These are phyloP conservation scores for Chironomus striatipennis DNA, from an alignment of 1,140 invertebrate genomes.

Conservation along the genomic window DNA sequence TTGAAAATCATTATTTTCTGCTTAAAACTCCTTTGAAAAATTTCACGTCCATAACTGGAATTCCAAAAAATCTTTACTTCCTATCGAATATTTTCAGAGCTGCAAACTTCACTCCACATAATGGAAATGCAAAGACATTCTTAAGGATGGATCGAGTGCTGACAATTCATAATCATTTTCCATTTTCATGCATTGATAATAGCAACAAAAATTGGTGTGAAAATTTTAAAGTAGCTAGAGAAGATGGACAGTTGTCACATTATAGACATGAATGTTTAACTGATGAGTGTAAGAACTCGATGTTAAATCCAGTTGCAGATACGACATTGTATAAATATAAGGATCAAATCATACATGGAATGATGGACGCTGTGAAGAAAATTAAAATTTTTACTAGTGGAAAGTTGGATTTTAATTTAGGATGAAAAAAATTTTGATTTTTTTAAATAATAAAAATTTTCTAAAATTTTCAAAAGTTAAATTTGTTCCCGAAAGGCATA, in stretches of 20 bases:
- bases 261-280: conserved; percentile 56
- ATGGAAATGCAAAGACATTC: conserved; percentile 64
- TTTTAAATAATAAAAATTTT: too few species aligned
- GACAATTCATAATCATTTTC: conserved; percentile 63
- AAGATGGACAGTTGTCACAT: conserved; percentile 61
- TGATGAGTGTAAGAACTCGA: not conserved
- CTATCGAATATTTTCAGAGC: conserved; percentile 59
- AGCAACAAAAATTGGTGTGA: conserved; percentile 43
- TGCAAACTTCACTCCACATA: conserved; percentile 59
- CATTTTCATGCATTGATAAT: conserved; percentile 54
- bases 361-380: not conserved
- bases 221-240: conserved; percentile 53
- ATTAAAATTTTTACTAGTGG: not conserved
- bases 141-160: conserved; percentile 59
- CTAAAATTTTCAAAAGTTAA: too few species aligned
- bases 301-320: not conserved
- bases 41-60: not conserved
- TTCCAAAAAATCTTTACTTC: not conserved
- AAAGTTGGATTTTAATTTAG: too few species aligned
- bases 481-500: too few species aligned
- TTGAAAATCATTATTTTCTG: not conserved
- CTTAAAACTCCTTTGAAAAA: not conserved
- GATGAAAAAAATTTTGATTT: too few species aligned
- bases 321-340: not conserved
- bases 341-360: not conserved